phyloP scores from a whole-genome alignment of 2,888 invertebrate species.

The Drosophila recens region DNA sequence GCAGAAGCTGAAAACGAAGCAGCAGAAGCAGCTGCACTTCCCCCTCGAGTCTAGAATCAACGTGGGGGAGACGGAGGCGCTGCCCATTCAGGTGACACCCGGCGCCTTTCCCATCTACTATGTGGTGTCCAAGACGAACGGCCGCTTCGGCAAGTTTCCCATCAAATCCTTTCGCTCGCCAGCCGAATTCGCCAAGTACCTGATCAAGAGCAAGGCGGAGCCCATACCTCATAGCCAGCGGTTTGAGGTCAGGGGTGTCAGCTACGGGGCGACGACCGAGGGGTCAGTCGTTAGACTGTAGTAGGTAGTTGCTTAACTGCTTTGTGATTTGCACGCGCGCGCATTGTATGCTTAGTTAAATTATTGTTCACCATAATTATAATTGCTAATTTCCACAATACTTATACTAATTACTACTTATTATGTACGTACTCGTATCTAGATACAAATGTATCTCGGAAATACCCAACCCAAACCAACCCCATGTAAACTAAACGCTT shows the following conservation, averaged over 20 bases:
- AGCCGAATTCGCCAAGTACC: constrained; percentile 80
- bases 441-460: constrained; percentile 15
- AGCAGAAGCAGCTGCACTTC: constrained; percentile 74
- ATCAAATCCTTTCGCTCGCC: constrained; percentile 80
- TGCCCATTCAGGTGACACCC: constrained; percentile 80
- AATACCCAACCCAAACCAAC: constrained; percentile 41
- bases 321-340: constrained; percentile 66
- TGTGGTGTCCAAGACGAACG: constrained; percentile 82
- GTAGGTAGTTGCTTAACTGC: constrained; percentile 51
- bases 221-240: constrained; percentile 60
- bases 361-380: constrained; percentile 60
- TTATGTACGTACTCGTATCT: constrained; percentile 23
- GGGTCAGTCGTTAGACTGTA: constrained; percentile 25
- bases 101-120: constrained; percentile 84
- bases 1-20: constrained; percentile 65
- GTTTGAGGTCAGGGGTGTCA: constrained; percentile 45
- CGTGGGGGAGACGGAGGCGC: constrained; percentile 51
- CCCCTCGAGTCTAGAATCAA: constrained; percentile 61
- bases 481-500: constrained; percentile 12
- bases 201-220: constrained; percentile 75
- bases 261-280: constrained; percentile 15
- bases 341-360: constrained; percentile 60
- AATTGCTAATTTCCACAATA: constrained; percentile 55
- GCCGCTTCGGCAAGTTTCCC: constrained; percentile 83
- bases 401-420: constrained; percentile 46